Base-by-base conservation (phyloP, 2,797 vertebrate genomes). In the Rhodeus uyekii region DNA sequence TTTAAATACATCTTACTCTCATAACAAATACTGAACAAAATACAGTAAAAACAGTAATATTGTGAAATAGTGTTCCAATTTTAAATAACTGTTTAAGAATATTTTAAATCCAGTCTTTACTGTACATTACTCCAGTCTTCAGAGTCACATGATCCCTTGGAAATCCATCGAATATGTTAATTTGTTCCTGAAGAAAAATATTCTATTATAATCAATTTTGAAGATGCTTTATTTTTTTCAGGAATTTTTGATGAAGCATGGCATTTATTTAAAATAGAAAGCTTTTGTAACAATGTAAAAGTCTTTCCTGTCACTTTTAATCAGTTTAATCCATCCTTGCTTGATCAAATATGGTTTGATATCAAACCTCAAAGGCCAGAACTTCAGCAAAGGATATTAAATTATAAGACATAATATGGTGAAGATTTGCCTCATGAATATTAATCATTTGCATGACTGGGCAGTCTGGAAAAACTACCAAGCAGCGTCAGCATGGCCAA, bases 371-470 rank as follows among this genome's bases (percentile, higher is more conserved):
- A 73, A 55, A 73, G 13, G 46, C 46, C 46, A 73, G 29, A 34
- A 36, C 46, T 36, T 12, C 36, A 36, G 22, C 48, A 55, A 34
- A 38, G 8, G 4, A 38, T 74, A 24, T 55, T 7, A 76, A n/a
- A 38, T 61, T 61, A 76, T 32, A 6, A 76, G 38, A 29, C 12
- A 0, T 42, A 74, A 48, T 55, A 61, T 39, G 72, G 38, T 76
- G 42, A 72, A 73, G n/a, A 29, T n/a, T 48, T 81, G 3, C 4
- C 79, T 73, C 42, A 27, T 63, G 79, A 68, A 82, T 76, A 67
- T 55, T 13, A 55, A 82, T 75, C 24, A 58, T 38, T 65, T 65
- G 48, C 72, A 82, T 58, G 61, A 65, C 27, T 67, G 61, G 46
- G 9, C 27, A 39, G 34, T 81, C 68, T 63, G 32, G 8, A 38